Evolutionary conservation across 2,113 vertebrate species (phyloP), one percentile per base, ranked within the genome.

Genomic region (Pogona vitticeps): DNA sequence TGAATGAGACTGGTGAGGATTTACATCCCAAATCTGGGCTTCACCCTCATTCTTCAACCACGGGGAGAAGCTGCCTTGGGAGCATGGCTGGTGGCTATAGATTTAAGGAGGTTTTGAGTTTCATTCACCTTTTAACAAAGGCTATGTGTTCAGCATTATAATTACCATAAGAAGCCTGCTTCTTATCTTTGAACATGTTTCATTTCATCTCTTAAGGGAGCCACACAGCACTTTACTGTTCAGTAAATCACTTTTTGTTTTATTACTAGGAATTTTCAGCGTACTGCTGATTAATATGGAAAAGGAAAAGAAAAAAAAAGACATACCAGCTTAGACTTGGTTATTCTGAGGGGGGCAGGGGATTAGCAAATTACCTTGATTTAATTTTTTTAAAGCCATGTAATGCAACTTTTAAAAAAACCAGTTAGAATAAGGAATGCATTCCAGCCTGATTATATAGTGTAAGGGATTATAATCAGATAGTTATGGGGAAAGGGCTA

Each of bases 401-500:
- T 61, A 18, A 18, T 7, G 14, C 75, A 56, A 58, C 5, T 77
- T 46, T 18, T n/a, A 33, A 3, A 23, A 28, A 63, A 38, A 63
- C 12, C 31, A 83, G 46, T 76, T 88, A 0, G 0, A 28, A 75
- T 63, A 86, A 61, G 68, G 73, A 82, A 36, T 0, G 76, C 88
- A 91, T 89, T 85, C 75, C 81, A 33, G 46, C n/a, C 68, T 84
- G 58, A 17, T 72, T 88, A 83, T 84, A 90, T 10, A 26, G 58
- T 52, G 82, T 87, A 18, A 83, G n/a, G 33, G 90, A 92, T 89
- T 40, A 83, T 88, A 88, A 90, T 52, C 82, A 71, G 75, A 81
- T 89, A 80, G 65, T 86, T 88, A 63, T n/a, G 67, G 78, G 87
- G 67, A 18, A 87, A 1, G 79, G 88, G 26, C 6, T 26, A 18